A percentile compares a stretch with the other conserved stretches of the same genome.
phyloP scores from a whole-genome alignment of 2,888 invertebrate genomes.

The Lomographa bimaculata region DNA sequence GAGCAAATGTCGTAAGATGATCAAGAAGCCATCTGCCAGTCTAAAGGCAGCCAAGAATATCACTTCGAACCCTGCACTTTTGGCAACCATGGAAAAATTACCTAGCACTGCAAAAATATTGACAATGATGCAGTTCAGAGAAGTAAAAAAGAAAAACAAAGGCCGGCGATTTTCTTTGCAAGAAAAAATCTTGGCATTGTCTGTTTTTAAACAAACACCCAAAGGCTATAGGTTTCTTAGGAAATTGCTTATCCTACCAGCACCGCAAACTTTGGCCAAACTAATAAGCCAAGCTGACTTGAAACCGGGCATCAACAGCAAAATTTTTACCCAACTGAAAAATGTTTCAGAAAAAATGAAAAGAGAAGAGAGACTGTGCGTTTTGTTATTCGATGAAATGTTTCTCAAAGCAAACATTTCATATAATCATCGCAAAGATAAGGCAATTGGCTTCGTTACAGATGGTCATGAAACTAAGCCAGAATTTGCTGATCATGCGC shows the following conservation, averaged over 20 bases:
- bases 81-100: background rate
- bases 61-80: background rate
- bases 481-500: slow-evolving; percentile 37
- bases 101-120: background rate
- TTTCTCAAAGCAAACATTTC: too few species aligned
- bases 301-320: slow-evolving; percentile 31
- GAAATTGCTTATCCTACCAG: background rate
- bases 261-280: background rate
- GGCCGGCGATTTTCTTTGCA: slow-evolving; percentile 1
- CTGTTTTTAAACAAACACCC: background rate
- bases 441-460: too few species aligned
- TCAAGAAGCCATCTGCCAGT: background rate
- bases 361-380: background rate
- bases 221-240: slow-evolving; percentile 2
- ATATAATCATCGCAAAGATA: too few species aligned
- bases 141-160: slow-evolving; percentile 6
- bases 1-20: background rate
- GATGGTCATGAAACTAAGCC: too few species aligned
- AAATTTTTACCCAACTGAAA: slow-evolving; percentile 30
- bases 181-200: slow-evolving; percentile 1
- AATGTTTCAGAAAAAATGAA: slow-evolving; percentile 29
- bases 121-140: background rate
- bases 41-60: background rate
- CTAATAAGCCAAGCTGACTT: slow-evolving; percentile 14
- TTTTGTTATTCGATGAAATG: background rate